These are phyloP conservation scores for Seriola quinqueradiata DNA, from an alignment of 2,113 vertebrate species.

Conservation along the genomic window DNA sequence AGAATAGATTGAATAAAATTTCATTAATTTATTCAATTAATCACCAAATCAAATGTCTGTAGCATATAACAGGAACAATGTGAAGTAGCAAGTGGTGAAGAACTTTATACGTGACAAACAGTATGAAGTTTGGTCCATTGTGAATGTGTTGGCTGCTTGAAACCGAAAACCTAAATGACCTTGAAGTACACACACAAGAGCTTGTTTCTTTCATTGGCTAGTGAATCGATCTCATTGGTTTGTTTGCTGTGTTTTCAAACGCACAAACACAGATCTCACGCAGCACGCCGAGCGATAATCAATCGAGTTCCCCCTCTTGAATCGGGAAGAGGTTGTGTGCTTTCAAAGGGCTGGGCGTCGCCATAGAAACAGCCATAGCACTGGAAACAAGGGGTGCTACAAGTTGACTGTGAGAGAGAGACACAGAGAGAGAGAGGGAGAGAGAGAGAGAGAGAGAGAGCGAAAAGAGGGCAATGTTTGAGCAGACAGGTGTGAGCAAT, in stretches of 20 bases:
- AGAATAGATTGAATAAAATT: no score
- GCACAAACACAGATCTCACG: conserved; percentile 20
- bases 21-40: no score
- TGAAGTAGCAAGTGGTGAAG: background rate
- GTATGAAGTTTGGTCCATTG: no score
- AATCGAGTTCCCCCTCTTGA: conserved; percentile 12
- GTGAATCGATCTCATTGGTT: conserved; percentile 37
- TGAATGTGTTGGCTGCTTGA: background rate
- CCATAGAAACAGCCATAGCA: conserved; percentile 34
- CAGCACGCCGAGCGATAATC: conserved; percentile 25
- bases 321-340: background rate
- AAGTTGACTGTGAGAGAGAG: background rate
- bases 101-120: background rate
- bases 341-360: conserved; percentile 10
- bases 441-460: background rate
- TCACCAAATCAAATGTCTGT: no score
- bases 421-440: background rate
- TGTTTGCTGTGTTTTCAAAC: conserved; percentile 37
- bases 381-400: background rate
- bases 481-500: background rate
- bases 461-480: background rate
- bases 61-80: no score
- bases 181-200: no score
- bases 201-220: background rate
- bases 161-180: background rate